Evolutionary conservation across 1,140 invertebrate species (phyloP).

Genomic region (Musca domestica): DNA sequence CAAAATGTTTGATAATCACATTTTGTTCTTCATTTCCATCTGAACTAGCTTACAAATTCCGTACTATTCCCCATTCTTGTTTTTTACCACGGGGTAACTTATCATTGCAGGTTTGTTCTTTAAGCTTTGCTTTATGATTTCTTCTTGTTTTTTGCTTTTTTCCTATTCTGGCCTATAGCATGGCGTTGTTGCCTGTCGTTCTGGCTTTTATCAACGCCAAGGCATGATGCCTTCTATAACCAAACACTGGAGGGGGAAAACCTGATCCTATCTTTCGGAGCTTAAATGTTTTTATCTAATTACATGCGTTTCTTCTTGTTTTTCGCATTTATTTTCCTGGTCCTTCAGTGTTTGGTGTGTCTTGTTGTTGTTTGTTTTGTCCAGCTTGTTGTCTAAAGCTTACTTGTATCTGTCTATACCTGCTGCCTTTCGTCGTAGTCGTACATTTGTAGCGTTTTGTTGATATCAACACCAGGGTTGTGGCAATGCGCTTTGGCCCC

Average conservation of each 20-base stretch:
- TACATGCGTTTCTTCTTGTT: slow-evolving; percentile 41
- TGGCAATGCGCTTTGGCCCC: slow-evolving; percentile 1
- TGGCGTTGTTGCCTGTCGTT: too few relatives aligned
- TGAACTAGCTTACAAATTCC: too few relatives aligned
- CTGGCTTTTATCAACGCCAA: too few relatives aligned
- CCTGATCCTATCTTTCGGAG: slow-evolving; percentile 26
- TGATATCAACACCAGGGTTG: not conserved
- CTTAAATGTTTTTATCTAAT: slow-evolving; percentile 45
- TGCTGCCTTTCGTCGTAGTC: too few relatives aligned
- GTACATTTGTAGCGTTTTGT: too few relatives aligned
- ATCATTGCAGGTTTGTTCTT: too few relatives aligned
- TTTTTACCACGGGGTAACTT: too few relatives aligned
- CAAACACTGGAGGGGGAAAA: slow-evolving; percentile 16
- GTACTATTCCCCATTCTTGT: too few relatives aligned
- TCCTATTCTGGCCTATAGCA: not conserved
- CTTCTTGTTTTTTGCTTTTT: slow-evolving; percentile 3
- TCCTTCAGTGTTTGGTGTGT: not conserved
- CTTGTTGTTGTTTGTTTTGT: not conserved
- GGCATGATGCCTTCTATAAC: slow-evolving; percentile 5
- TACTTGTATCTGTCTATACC: not conserved
- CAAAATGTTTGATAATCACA: too few relatives aligned
- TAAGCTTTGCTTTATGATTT: not conserved
- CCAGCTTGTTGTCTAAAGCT: not conserved
- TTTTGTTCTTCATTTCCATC: too few relatives aligned
- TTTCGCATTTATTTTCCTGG: slow-evolving; percentile 13